Conservation (phyloP, 2,888 invertebrate genomes). For the Blera fallax region DNA sequence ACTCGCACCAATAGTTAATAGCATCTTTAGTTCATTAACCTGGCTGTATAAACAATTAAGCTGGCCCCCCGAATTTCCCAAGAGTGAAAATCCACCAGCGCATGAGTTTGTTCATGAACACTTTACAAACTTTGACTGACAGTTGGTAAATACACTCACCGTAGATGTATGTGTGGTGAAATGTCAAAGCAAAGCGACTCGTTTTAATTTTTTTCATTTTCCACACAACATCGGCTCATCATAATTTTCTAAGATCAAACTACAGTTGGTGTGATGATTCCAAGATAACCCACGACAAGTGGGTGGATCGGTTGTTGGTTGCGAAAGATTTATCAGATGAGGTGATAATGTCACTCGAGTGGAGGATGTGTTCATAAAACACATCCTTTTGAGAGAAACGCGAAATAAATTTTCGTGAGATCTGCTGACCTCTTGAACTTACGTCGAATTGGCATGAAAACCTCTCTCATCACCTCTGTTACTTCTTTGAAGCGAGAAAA, state of each 20-base stretch:
- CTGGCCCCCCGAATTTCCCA: conserved; percentile 39
- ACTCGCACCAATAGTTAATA: conserved; percentile 25
- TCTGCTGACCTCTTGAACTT: conserved; percentile 25
- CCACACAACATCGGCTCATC: neutral
- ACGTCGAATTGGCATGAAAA: neutral
- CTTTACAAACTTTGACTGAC: neutral
- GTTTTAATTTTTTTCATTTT: conserved; percentile 25
- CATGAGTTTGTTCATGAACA: conserved; percentile 36
- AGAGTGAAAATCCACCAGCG: conserved; percentile 45
- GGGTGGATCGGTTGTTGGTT: conserved; percentile 20
- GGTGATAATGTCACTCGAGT: neutral
- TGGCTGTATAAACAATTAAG: conserved; percentile 43
- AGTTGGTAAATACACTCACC: neutral
- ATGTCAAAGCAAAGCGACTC: conserved; percentile 57
- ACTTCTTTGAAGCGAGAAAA: neutral
- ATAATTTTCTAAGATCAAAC: conserved; percentile 35
- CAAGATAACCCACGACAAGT: conserved; percentile 28
- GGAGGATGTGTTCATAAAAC: neutral
- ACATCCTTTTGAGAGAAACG: neutral
- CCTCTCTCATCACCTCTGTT: neutral
- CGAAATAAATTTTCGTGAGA: neutral
- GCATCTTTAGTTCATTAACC: conserved; percentile 45
- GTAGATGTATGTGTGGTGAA: conserved; percentile 27
- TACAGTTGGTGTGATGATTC: neutral
- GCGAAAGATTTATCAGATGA: neutral